Base-by-base conservation (phyloP, 1,140 invertebrate species). In the Papilio aristodemus region DNA sequence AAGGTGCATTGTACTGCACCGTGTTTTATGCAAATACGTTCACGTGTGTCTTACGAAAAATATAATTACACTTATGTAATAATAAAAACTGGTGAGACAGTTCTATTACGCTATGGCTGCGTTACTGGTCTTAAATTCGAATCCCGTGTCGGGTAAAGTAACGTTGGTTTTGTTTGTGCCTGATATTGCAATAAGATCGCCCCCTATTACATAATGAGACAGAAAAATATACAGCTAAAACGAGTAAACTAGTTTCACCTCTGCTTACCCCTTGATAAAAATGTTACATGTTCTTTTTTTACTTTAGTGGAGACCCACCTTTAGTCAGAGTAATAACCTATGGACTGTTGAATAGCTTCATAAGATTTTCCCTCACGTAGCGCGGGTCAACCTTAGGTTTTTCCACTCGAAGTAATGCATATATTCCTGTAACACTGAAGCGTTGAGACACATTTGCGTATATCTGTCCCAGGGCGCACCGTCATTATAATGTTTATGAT, bases 401-500 rank as follows among this genome's bases (percentile, higher is more conserved):
- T 54, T 54, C 46, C 46, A 54, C 17, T 54, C 19, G 17, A 54
- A 54, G 46, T 54, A 54, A 54, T 25, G 46, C 46, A 22, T 32
- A 32, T n/a, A n/a, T n/a, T n/a, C 27, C 9, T 54, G 19, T 54
- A 54, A 54, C 46, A 10, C 22, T 54, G 19, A 54, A 54, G 9
- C 9, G 46, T 22, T 19, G 46, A 54, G 46, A 54, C 46, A 25
- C 22, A 19, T 54, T 54, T 11, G 22, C 46, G 17, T 22, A 54
- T 32, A 32, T 32, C 2, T 7, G 46, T 22, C 17, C 8, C 10
- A 22, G 19, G 9, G 1, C 46, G 11, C 46, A 1, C 46, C 19
- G 22, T 25, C 46, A 54, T 54, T 54, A 54, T 54, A 54, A 54
- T 54, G 22, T 54, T 54, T 54, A 54, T 22, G 46, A 54, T 2